A percentile compares a stretch with the other conserved stretches of the same genome.
phyloP scores from a whole-genome alignment of 2,113 vertebrate species.

The Nasalis larvatus region DNA sequence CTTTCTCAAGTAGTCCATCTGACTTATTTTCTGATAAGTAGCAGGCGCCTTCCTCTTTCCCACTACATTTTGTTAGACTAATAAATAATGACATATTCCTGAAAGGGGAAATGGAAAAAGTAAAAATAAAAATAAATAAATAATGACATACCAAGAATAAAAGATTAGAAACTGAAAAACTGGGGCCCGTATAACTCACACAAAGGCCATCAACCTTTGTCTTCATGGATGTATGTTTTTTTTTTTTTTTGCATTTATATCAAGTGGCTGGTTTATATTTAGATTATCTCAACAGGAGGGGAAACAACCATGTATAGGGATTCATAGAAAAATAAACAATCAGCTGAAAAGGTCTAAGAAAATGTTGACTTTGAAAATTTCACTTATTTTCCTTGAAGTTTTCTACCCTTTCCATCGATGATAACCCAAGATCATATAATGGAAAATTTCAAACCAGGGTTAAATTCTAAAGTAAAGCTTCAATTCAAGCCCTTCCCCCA shows the following conservation, averaged over 20 bases:
- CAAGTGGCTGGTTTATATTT: constrained; percentile 48
- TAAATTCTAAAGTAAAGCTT: constrained; percentile 52
- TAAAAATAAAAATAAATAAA: not conserved
- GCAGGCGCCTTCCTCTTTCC: not conserved
- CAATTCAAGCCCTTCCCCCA: not conserved
- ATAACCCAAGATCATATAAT: constrained; percentile 40
- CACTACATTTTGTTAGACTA: not conserved
- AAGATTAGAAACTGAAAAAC: not conserved
- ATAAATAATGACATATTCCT: not conserved
- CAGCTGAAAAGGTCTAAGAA: constrained; percentile 39
- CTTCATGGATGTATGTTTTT: not conserved
- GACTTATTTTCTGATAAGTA: not conserved
- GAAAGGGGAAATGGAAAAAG: too few species aligned
- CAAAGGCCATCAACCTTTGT: not conserved
- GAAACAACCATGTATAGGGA: constrained; percentile 42
- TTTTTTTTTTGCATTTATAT: constrained; percentile 26
- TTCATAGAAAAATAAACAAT: constrained; percentile 56
- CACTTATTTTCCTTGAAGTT: constrained; percentile 40
- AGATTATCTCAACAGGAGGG: not conserved
- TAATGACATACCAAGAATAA: constrained; percentile 16
- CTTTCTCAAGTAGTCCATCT: not conserved
- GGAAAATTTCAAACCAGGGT: constrained; percentile 24
- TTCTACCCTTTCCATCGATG: not conserved
- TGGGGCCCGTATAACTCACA: not conserved
- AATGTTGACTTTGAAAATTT: constrained; percentile 46